These are phyloP conservation scores for Nymphicus hollandicus DNA, from an alignment of 2,113 vertebrate genomes.

Conservation along the genomic window DNA sequence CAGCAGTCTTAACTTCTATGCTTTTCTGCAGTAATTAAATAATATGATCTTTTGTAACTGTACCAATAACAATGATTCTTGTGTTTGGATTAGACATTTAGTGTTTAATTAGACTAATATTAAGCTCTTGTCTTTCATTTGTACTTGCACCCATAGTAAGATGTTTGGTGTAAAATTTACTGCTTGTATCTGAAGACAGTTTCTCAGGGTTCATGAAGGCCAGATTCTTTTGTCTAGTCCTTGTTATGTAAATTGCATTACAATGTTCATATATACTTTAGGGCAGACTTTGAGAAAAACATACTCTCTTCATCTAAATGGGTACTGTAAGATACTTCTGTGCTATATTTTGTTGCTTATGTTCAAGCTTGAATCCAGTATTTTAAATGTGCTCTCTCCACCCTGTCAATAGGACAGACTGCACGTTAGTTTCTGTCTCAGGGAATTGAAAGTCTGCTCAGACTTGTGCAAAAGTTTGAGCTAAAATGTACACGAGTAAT, in stretches of 20 bases:
- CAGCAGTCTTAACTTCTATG: not conserved
- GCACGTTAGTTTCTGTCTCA: not conserved
- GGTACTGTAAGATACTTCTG: not conserved
- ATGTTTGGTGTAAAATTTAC: not conserved
- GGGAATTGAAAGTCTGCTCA: not conserved
- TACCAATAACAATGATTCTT: not conserved
- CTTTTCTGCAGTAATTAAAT: not conserved
- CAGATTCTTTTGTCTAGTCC: not conserved
- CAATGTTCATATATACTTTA: not conserved
- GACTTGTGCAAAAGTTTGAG: not conserved
- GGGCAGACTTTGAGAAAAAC: not conserved
- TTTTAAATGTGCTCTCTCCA: not conserved
- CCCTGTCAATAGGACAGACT: not conserved
- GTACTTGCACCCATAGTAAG: not conserved
- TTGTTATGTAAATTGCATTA: not conserved
- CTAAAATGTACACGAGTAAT: not conserved
- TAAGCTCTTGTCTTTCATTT: not conserved
- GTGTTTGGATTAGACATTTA: not conserved
- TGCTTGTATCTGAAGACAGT: not conserved
- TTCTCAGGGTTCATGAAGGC: not conserved
- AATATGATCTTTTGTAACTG: not conserved
- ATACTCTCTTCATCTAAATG: not conserved
- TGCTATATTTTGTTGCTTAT: not conserved
- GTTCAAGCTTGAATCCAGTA: not conserved
- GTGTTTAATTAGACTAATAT: not conserved